Evolutionary conservation across 2,888 invertebrate genomes (phyloP).

Genomic region (Myopa testacea): DNA sequence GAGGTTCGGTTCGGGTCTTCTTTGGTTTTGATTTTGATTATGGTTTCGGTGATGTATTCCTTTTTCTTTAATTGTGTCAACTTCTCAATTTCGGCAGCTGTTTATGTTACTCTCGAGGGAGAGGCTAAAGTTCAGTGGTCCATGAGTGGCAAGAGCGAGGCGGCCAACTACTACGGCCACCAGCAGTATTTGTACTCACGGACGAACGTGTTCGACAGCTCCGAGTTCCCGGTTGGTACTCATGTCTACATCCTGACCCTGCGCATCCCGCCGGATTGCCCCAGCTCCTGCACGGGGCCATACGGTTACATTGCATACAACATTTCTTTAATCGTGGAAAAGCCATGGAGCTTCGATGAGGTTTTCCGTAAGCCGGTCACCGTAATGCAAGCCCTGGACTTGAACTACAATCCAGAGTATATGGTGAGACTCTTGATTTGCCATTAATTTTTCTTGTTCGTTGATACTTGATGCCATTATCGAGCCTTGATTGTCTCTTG

Average conservation of each 20-base stretch:
- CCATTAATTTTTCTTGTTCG: too few species aligned
- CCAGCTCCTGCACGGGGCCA: slow-evolving; percentile 82
- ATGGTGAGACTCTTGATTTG: slow-evolving; percentile 69
- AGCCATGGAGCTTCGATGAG: slow-evolving; percentile 80
- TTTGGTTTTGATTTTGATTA: background rate
- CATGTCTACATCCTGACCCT: slow-evolving; percentile 83
- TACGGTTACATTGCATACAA: slow-evolving; percentile 82
- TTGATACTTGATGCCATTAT: too few species aligned
- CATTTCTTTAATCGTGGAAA: slow-evolving; percentile 76
- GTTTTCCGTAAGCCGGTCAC: slow-evolving; percentile 72
- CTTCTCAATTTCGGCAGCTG: slow-evolving; percentile 50
- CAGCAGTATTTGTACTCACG: slow-evolving; percentile 62
- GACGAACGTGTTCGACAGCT: slow-evolving; percentile 59
- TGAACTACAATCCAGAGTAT: slow-evolving; percentile 79
- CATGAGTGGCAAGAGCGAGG: slow-evolving; percentile 61
- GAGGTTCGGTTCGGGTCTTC: slow-evolving; percentile 50
- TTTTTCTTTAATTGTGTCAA: too few species aligned
- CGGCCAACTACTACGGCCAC: slow-evolving; percentile 61
- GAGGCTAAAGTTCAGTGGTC: slow-evolving; percentile 65
- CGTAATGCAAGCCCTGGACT: slow-evolving; percentile 81
- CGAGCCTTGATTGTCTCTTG: too few species aligned
- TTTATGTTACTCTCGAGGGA: slow-evolving; percentile 62
- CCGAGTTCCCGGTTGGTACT: slow-evolving; percentile 59
- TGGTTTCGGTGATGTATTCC: background rate
- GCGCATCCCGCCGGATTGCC: slow-evolving; percentile 72